phyloP scores from a whole-genome alignment of 2,888 invertebrate species.

The Drosophila nigritarsus region DNA sequence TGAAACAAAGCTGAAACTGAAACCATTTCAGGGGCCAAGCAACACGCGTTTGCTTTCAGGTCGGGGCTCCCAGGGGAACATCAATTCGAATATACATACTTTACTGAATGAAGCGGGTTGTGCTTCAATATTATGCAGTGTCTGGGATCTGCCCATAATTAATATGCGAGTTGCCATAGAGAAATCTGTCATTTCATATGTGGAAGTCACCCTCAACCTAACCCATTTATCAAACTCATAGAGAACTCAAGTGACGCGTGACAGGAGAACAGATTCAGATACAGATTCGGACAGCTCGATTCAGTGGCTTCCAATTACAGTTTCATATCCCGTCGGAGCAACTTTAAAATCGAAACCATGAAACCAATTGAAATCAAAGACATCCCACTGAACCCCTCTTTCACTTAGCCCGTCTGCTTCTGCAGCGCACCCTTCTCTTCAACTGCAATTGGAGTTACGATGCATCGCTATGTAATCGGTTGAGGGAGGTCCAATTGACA shows the following conservation, averaged over 20 bases:
- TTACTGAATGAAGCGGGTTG: slow-evolving; percentile 28
- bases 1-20: slow-evolving; percentile 36
- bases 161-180: slow-evolving; percentile 65
- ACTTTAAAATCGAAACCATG: slow-evolving; percentile 47
- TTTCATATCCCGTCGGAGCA: slow-evolving; percentile 50
- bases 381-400: slow-evolving; percentile 13
- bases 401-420: not conserved
- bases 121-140: slow-evolving; percentile 31
- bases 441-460: slow-evolving; percentile 25
- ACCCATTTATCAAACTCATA: slow-evolving; percentile 21
- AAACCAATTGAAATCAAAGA: slow-evolving; percentile 62
- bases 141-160: slow-evolving; percentile 57
- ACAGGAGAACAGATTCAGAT: slow-evolving; percentile 16
- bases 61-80: slow-evolving; percentile 43
- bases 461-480: slow-evolving; percentile 35
- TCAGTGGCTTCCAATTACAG: slow-evolving; percentile 66
- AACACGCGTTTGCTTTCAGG: slow-evolving; percentile 45
- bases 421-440: not conserved
- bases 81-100: slow-evolving; percentile 36
- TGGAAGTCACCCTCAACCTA: slow-evolving; percentile 24
- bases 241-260: slow-evolving; percentile 17
- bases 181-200: slow-evolving; percentile 46
- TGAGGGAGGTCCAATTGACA: slow-evolving; percentile 43
- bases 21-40: slow-evolving; percentile 9
- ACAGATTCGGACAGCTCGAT: slow-evolving; percentile 41